phyloP scores from a whole-genome alignment of 2,797 vertebrate genomes.

The Chloroceryle inda region DNA sequence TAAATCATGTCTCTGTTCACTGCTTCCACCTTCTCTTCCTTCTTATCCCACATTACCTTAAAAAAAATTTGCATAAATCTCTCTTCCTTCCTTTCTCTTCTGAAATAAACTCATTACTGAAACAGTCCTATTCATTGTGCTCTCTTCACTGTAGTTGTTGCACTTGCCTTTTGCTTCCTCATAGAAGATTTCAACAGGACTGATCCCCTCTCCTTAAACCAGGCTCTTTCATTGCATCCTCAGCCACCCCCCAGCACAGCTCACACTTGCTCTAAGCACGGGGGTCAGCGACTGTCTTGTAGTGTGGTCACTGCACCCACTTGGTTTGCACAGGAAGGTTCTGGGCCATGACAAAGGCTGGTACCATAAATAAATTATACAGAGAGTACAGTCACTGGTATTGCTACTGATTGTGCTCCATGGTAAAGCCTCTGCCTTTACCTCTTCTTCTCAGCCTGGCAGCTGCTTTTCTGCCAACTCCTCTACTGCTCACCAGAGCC shows the following conservation, averaged over 20 bases:
- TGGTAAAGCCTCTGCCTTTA: background rate
- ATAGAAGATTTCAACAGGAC: background rate
- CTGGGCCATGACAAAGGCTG: background rate
- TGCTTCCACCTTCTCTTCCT: background rate
- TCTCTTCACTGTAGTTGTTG: rapidly evolving
- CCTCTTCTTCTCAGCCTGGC: background rate
- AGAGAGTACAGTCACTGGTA: background rate
- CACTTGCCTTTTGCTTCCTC: background rate
- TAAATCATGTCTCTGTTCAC: background rate
- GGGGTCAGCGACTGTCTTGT: background rate
- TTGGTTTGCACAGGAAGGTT: background rate
- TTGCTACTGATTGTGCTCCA: background rate
- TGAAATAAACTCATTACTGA: background rate
- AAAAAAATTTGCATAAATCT: background rate
- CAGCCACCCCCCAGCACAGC: background rate
- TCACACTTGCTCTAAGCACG: background rate
- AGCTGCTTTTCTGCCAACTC: background rate
- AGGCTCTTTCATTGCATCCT: rapidly evolving
- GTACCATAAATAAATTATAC: background rate
- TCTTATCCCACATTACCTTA: background rate
- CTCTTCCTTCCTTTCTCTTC: background rate
- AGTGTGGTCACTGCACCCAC: background rate
- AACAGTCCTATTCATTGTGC: background rate
- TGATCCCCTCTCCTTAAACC: background rate
- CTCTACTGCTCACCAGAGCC: rapidly evolving